Evolutionary conservation across 2,888 invertebrate genomes (phyloP), one percentile per base, ranked within the genome.

Genomic region (Cantharis rustica): DNA sequence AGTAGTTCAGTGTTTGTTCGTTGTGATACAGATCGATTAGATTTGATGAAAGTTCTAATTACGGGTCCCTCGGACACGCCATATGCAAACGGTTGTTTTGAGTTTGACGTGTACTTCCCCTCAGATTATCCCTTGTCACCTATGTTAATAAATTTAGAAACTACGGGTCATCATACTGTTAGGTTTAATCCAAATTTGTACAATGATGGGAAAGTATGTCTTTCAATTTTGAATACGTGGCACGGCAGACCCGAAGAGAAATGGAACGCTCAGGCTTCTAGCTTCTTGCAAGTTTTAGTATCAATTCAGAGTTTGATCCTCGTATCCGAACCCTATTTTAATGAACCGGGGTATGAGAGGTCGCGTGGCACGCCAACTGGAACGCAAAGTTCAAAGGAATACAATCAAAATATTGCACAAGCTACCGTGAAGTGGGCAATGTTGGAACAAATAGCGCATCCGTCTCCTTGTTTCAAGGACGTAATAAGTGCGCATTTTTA

Each of bases 341-440:
- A 97, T 90, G 97, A 97, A 89, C 97, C 97, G 16, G 97, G 97
- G 72, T 97, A 96, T 89, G 97, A 97, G 89, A 91, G 96, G 83
- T 95, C 95, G 83, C 92, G 97, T 76, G 96, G 96, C 79, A 96
- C 97, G 61, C 93, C 95, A 78, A 93, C 94, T 17, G 98, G 97
- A 82, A 95, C 94, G 82, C 94, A 95, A 87, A 96, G 96, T 86
- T 96, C 96, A 80, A 92, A 95, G 84, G 97, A 98, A 89, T 98
- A 98, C 90, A 98, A 98, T 89, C 95, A 96, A 83, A 98, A 97
- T 89, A 97, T 98, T 85, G 95, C 96, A 88, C 96, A 97, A 89
- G 97, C 97, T 10, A 96, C 96, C 81, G 96, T 96, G 80, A 94
- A 96, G 86, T 98, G 97, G 98, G 98, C 96, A 80, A 98, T 98